Conservation (phyloP, 2,797 vertebrate species). For the Rhabdophis nuchalis region DNA sequence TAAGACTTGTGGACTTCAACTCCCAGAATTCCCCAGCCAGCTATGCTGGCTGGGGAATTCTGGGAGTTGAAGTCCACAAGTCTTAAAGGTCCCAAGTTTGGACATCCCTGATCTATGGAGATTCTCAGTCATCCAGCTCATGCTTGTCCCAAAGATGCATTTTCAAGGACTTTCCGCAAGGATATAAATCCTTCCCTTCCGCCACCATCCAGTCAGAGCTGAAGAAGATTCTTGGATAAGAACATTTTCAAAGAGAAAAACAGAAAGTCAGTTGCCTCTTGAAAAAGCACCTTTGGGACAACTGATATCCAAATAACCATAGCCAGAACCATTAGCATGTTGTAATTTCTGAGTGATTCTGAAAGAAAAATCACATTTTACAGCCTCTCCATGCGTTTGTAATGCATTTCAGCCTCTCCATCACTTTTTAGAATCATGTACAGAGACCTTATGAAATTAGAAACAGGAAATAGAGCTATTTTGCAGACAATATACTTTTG, state of each 20-base stretch:
- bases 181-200: background rate
- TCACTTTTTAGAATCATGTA: background rate
- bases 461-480: background rate
- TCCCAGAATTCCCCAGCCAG: too few species aligned
- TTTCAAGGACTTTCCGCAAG: background rate
- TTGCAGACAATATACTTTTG: background rate
- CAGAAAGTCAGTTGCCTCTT: background rate
- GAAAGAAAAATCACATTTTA: background rate
- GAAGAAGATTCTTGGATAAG: background rate
- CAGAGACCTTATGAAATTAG: background rate
- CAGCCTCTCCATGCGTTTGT: background rate
- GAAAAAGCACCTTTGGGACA: background rate
- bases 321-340: background rate
- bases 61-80: too few species aligned
- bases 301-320: background rate
- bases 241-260: background rate
- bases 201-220: background rate
- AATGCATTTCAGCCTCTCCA: background rate
- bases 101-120: too few species aligned
- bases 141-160: background rate
- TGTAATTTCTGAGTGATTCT: background rate
- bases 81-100: too few species aligned
- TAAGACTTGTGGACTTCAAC: too few species aligned
- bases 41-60: too few species aligned
- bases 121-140: too few species aligned